Evolutionary conservation across 2,797 vertebrate species (phyloP), one percentile per base, ranked within the genome.

Genomic region (Anas acuta): DNA sequence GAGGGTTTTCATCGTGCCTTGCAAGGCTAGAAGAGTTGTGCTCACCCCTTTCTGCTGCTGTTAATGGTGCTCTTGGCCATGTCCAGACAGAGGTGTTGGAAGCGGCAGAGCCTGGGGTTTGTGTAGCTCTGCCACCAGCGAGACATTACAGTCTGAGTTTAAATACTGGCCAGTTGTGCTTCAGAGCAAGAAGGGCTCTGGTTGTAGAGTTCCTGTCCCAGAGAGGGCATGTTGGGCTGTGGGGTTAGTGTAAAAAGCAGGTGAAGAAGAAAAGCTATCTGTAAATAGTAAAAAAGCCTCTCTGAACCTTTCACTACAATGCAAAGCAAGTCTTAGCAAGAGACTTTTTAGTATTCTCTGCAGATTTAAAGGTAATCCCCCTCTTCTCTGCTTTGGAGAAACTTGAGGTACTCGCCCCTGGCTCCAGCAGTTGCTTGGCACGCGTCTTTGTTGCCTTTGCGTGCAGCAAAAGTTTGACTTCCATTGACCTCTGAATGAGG

Each of bases 401-500:
- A 47, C n/a, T 39, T 79, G 13, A 72, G 26, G 64, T 81, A 32
- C 49, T 93, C 30, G 39, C 54, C 90, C 69, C 39, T 79, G 69
- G 70, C 74, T 92, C 51, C 41, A 30, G 26, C 74, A 67, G 79
- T 82, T 65, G 43, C 73, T 77, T 87, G 30, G 89, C 1, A 2
- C 54, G 9, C 69, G 54, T 85, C 86, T 93, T 91, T 0, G 0
- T 92, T 75, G 80, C 79, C 71, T 92, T 96, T 86, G 95, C 80
- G 81, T 60, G 5, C 0, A 1, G 89, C 87, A 92, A 69, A 93
- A 72, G 25, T 66, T 83, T 76, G 54, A 66, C 84, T 96, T 85
- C 72, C 7, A 28, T 43, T 95, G 93, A 82, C 96, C 81, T 94
- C 88, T 54, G 92, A 87, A 73, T 96, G 89, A 62, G 33, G 74